These are phyloP conservation scores for Leuctra nigra DNA, from an alignment of 2,888 invertebrate genomes.

Conservation along the genomic window DNA sequence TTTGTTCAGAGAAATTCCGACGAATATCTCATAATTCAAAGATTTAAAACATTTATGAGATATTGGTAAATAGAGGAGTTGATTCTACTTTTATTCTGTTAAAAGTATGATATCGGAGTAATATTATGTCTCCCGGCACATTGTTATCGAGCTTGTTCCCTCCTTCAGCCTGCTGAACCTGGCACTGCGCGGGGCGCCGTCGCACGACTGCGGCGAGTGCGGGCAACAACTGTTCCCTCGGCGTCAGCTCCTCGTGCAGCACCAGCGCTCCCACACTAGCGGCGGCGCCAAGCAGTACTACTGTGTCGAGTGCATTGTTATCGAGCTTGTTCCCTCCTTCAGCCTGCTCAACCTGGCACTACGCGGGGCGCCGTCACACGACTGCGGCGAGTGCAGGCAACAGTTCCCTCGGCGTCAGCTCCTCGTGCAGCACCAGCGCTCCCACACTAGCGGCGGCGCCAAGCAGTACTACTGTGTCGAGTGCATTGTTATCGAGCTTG, in stretches of 20 bases:
- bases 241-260: slow-evolving; percentile 26
- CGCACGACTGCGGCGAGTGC: slow-evolving; percentile 23
- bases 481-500: slow-evolving; percentile 22
- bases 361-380: slow-evolving; percentile 2
- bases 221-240: slow-evolving; percentile 27
- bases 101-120: too few relatives aligned
- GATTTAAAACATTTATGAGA: too few relatives aligned
- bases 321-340: too few relatives aligned
- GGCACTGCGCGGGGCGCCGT: neutral
- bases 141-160: too few relatives aligned
- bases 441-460: slow-evolving; percentile 17
- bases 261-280: slow-evolving; percentile 24
- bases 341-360: neutral
- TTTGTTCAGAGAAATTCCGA: too few relatives aligned
- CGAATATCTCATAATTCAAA: too few relatives aligned
- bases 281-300: too few relatives aligned
- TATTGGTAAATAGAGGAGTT: too few relatives aligned
- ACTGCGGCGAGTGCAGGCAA: slow-evolving; percentile 26
- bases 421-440: slow-evolving; percentile 25
- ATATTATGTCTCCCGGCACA: too few relatives aligned
- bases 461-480: slow-evolving; percentile 29
- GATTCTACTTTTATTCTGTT: too few relatives aligned
- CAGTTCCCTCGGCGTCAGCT: slow-evolving; percentile 25
- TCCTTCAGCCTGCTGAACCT: too few relatives aligned
- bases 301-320: too few relatives aligned